Percentiles rank a stretch among this genome's conserved stretches.
Evolutionary conservation across 23 tunicate species (phyloP).

Genomic region (Styela plicata): DNA sequence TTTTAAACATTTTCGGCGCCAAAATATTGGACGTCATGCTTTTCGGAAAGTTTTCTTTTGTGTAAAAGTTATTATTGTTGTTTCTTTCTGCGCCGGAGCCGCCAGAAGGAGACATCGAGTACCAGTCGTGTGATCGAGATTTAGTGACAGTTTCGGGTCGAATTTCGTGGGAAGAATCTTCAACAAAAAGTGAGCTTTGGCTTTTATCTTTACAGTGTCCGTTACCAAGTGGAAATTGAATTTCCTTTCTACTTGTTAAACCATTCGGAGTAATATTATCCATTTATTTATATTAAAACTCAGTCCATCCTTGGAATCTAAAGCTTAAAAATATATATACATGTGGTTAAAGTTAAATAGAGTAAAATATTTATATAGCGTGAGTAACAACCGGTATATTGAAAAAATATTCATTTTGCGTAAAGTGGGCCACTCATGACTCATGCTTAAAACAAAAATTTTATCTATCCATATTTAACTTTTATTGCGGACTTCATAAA

Average conservation of each 20-base stretch:
- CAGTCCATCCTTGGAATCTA: neutral
- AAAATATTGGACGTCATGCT: slow-evolving; percentile 6
- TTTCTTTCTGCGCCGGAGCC: neutral
- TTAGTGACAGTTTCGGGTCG: neutral
- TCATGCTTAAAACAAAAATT: neutral
- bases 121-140: slow-evolving; percentile 1
- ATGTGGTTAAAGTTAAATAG: neutral
- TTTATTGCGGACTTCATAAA: too few species aligned
- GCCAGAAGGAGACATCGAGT: neutral
- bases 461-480: too few species aligned
- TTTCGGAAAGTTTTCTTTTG: neutral
- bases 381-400: neutral
- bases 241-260: neutral
- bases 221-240: neutral
- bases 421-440: neutral
- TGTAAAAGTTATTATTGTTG: slow-evolving; percentile 1
- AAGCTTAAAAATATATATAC: too few species aligned
- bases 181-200: neutral
- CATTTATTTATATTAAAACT: neutral
- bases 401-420: neutral
- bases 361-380: neutral
- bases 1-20: neutral
- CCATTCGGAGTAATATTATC: slow-evolving; percentile 12
- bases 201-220: neutral
- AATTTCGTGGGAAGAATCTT: neutral